Conservation (phyloP, 2,888 invertebrate species). For the Ichneumon xanthorius region DNA sequence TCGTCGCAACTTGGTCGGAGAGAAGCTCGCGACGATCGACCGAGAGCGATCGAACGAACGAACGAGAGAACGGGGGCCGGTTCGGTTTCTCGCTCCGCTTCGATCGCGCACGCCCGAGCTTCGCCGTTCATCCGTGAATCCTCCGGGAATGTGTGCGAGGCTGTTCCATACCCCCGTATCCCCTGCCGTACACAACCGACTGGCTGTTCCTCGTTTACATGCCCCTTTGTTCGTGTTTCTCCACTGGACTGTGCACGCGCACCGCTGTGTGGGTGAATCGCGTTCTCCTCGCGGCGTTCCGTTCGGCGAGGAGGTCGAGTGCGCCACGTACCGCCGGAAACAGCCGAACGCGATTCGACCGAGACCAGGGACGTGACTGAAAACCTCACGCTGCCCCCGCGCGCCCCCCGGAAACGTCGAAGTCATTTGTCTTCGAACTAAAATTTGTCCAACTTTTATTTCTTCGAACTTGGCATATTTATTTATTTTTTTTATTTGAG, state of each 20-base stretch:
- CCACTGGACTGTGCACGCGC: slow-evolving; percentile 4
- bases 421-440: not conserved
- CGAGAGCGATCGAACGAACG: slow-evolving; percentile 66
- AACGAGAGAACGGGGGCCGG: not conserved
- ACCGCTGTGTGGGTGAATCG: slow-evolving; percentile 48
- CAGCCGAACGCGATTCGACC: slow-evolving; percentile 70
- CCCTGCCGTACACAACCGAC: not conserved
- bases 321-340: slow-evolving; percentile 71
- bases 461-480: not conserved
- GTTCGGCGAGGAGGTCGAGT: slow-evolving; percentile 68
- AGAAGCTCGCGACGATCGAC: slow-evolving; percentile 63
- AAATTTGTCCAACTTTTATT: not conserved
- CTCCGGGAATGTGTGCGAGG: not conserved
- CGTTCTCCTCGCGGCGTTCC: slow-evolving; percentile 59
- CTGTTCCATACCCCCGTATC: slow-evolving; percentile 6
- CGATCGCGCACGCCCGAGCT: slow-evolving; percentile 71
- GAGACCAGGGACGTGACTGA: slow-evolving; percentile 61
- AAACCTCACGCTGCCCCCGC: not conserved
- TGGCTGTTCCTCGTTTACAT: slow-evolving; percentile 8
- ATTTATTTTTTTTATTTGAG: not conserved
- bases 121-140: slow-evolving; percentile 24
- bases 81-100: slow-evolving; percentile 47
- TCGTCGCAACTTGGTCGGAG: slow-evolving; percentile 4
- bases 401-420: not conserved
- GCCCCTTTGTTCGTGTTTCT: slow-evolving; percentile 45